Evolutionary conservation across 2,797 vertebrate genomes (phyloP), one percentile per base, ranked within the genome.

Genomic region (Steatocranus sp.): DNA sequence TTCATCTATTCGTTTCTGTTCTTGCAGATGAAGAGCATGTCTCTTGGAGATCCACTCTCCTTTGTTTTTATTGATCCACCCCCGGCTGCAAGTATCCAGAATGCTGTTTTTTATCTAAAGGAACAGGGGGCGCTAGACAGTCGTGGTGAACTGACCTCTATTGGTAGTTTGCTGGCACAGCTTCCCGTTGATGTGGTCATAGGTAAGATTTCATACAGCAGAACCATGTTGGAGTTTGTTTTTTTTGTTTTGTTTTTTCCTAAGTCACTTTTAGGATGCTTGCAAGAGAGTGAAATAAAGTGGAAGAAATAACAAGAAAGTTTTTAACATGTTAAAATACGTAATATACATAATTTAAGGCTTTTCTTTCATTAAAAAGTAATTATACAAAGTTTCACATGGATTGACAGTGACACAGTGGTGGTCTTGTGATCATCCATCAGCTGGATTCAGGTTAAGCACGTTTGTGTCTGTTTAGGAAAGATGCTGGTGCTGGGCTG

Each of bases 21-120:
- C n/a, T 54, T 90, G 38, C 92, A 99, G 98, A 97, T 99, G 96
- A 99, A 98, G 91, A 98, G 97, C 88, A 98, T 99, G 98, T 88
- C 87, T 3, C 90, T 99, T 32, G 97, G 98, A 3, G 97, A 98
- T 91, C 98, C 98, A 2, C 95, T 97, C 2, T 95, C 94, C 38
- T 99, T 99, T 76, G 90, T 96, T 15, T 99, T 99, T 87, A 97
- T 99, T 5, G 98, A 99, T 90, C 97, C 97, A 0, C 98, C 98
- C 0, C 96, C 97, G 0, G 75, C 93, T 1, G 89, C 97, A 41
- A 98, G 97, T 84, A 96, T 99, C 93, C 97, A 98, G 90, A 97
- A 96, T 0, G 97, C 98, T 4, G 81, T 99, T 56, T 91, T 93
- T 0, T 99, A 98, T 82, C 96, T 99, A 46, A 96, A 87, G 83